Base-by-base conservation (phyloP, 2,797 vertebrate species). In the Mus spretus region DNA sequence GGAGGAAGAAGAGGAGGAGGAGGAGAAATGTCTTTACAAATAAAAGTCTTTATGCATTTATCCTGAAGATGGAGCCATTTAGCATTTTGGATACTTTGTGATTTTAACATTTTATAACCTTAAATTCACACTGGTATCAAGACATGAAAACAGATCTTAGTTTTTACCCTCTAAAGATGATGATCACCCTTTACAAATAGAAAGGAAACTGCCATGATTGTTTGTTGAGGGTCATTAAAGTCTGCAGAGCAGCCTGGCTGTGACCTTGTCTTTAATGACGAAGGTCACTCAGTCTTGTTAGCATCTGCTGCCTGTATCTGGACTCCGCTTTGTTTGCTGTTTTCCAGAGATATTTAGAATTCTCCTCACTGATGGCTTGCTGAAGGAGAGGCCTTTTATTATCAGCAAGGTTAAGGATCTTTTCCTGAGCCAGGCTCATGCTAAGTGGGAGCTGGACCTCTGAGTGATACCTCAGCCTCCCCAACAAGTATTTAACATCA, bases 11-110 rank as follows among this genome's bases (percentile, higher is more conserved):
- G 37, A 72, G n/a, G 20, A 72, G 19, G 37, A 57, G 8, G 50
- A 61, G 59, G 65, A 77, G 34, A 26, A 40, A n/a, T 70, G n/a
- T 72, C n/a, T 72, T 72, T 37, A 72, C 17, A 72, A 20, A 37
- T 10, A 72, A 57, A 14, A 97, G 79, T 44, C 40, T 97, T 97
- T 91, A 96, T 50, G 53, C 79, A 28, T 95, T 88, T 93, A 95
- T 91, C 97, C 98, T 98, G 97, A 98, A 97, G 98, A 96, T 97
- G 97, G 98, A 97, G 98, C 96, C 83, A 95, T 98, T 97, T 91
- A 93, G 92, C 96, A 95, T 95, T 96, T 94, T 91, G 94, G 79
- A 89, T 89, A 74, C 59, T 92, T 83, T 50, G 28, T 28, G 59
- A 67, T 57, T 94, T 97, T 72, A 78, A 95, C 93, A 79, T 77